Base-by-base conservation (phyloP, 1,140 invertebrate genomes). In the Theocolax elegans region DNA sequence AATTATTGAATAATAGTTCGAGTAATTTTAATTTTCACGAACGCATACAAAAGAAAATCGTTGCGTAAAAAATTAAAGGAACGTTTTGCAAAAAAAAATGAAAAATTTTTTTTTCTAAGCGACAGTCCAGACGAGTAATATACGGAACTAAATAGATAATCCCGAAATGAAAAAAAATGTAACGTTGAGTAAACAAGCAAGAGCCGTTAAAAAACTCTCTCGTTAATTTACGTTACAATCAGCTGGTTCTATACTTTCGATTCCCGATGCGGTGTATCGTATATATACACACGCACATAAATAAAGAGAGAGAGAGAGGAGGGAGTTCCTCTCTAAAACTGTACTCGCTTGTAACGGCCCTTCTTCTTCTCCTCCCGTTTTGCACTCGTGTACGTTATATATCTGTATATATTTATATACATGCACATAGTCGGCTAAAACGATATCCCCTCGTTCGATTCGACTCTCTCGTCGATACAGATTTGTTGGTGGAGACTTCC, bases 391-490 rank as follows among this genome's bases (percentile, higher is more conserved):
- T 38, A 38, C 46, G 19, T 21, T n/a, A n/a, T n/a, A n/a, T n/a
- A n/a, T n/a, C n/a, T n/a, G n/a, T 17, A 27, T 53, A 53, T 25
- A 53, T 27, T 15, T 13, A 53, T 53, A 53, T 25, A 53, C 6
- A 25, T 19, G 48, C 17, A 51, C 17, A 25, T 12, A 10, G 17
- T 12, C 3, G 3, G 17, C 12, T 15, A 6, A 29, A 53, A 15
- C 53, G 53, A 35, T 56, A 56, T 38, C 53, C 27, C 53, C 53
- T 56, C 49, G 25, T 56, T 56, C 25, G 29, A 56, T 56, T 10
- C 27, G 15, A 56, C 49, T 53, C 46, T 48, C 46, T 23, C 19
- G 46, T 12, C 46, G 46, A 23, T n/a, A n/a, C n/a, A n/a, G n/a
- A n/a, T n/a, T n/a, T n/a, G n/a, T n/a, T n/a, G n/a, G n/a, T n/a